These are phyloP conservation scores for Drosophila histrio DNA, from an alignment of 2,888 invertebrate species.

Conservation along the genomic window DNA sequence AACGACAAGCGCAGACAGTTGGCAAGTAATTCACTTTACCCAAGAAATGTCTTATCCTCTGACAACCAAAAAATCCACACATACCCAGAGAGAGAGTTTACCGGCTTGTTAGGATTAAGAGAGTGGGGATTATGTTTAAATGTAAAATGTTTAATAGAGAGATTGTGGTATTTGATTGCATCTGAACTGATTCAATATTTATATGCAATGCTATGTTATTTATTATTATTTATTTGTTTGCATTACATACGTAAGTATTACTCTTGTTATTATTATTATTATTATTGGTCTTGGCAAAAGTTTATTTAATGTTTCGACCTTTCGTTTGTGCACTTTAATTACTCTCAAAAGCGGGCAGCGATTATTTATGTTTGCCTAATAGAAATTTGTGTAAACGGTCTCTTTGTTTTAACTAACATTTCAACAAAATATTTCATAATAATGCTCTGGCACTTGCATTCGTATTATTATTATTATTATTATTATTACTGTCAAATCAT, in stretches of 20 bases:
- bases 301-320: conserved; percentile 24
- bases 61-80: neutral
- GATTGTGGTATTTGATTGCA: conserved; percentile 16
- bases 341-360: conserved; percentile 34
- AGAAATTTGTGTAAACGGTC: conserved; percentile 16
- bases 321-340: conserved; percentile 43
- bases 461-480: conserved; percentile 7
- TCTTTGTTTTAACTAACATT: conserved; percentile 59
- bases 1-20: conserved; percentile 13
- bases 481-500: conserved; percentile 5
- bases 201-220: conserved; percentile 24
- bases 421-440: conserved; percentile 53
- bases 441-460: conserved; percentile 26
- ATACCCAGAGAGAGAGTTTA: neutral
- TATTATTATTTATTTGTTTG: conserved; percentile 10
- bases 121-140: conserved; percentile 7
- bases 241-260: conserved; percentile 4
- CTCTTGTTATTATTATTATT: conserved; percentile 4
- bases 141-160: conserved; percentile 7
- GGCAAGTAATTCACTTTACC: conserved; percentile 7
- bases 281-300: neutral
- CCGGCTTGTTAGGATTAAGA: conserved; percentile 1
- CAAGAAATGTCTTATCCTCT: conserved; percentile 3
- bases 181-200: conserved; percentile 46
- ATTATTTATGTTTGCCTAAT: conserved; percentile 43